Evolutionary conservation across 2,888 invertebrate species (phyloP).

Genomic region (Heliconius cydno): DNA sequence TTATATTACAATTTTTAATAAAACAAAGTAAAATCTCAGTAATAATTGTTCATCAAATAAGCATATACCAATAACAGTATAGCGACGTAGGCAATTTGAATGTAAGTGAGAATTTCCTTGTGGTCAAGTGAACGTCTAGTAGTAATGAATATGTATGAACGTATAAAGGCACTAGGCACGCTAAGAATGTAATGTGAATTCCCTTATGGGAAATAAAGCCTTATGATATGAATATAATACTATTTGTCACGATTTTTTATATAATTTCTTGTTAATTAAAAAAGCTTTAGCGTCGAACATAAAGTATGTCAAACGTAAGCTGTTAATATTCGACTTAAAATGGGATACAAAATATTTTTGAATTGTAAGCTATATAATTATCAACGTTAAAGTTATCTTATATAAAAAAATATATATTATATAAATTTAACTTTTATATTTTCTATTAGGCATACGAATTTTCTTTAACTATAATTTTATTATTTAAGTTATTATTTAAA

Average conservation of each 20-base stretch:
- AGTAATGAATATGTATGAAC: slow-evolving; percentile 44
- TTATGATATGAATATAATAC: slow-evolving; percentile 39
- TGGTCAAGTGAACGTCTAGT: slow-evolving; percentile 42
- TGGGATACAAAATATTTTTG: slow-evolving; percentile 11
- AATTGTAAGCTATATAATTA: slow-evolving; percentile 1
- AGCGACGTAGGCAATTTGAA: slow-evolving; percentile 18
- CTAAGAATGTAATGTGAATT: slow-evolving; percentile 43
- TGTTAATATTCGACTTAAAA: slow-evolving; percentile 14
- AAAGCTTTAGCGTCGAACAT: background rate
- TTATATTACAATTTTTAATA: background rate
- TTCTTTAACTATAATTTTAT: background rate
- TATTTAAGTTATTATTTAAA: background rate
- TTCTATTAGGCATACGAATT: background rate
- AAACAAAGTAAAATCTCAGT: background rate
- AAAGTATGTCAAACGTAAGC: slow-evolving; percentile 14
- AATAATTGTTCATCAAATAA: slow-evolving; percentile 14
- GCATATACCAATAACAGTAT: slow-evolving; percentile 10
- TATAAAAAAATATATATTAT: background rate
- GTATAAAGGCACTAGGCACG: slow-evolving; percentile 34
- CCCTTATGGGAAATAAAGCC: slow-evolving; percentile 40
- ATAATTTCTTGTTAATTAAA: slow-evolving; percentile 12
- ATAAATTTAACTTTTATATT: background rate
- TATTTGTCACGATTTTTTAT: slow-evolving; percentile 28
- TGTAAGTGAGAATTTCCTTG: slow-evolving; percentile 41
- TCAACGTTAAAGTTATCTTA: background rate